Evolutionary conservation across 2,888 invertebrate genomes (phyloP).

Genomic region (Matsumyia berberina): DNA sequence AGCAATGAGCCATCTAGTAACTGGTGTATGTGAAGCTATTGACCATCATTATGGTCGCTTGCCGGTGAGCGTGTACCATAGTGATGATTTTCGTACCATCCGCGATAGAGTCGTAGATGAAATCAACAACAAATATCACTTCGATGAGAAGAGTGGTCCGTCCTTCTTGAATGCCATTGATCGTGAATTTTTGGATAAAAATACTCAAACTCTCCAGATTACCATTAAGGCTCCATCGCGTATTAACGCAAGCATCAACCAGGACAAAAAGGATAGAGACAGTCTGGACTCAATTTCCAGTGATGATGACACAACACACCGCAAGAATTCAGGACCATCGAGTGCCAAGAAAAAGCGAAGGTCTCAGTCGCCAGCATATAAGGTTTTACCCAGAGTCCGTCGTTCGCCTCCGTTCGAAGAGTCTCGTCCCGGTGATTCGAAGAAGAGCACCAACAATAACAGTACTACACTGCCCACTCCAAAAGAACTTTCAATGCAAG

Average conservation of each 20-base stretch:
- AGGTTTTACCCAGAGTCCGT: conserved; percentile 77
- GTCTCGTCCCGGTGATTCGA: conserved; percentile 35
- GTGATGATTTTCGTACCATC: conserved; percentile 88
- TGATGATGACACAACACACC: conserved; percentile 80
- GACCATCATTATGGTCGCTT: conserved; percentile 90
- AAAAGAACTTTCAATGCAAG: conserved; percentile 82
- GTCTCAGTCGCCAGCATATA: conserved; percentile 78
- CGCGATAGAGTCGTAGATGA: conserved; percentile 87
- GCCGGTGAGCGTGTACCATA: conserved; percentile 88
- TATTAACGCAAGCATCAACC: conserved; percentile 61
- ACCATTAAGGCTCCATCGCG: conserved; percentile 83
- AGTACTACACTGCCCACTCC: conserved; percentile 80
- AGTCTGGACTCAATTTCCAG: conserved; percentile 79
- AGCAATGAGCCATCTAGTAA: conserved; percentile 85
- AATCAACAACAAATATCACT: conserved; percentile 88
- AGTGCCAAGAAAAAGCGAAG: conserved; percentile 79
- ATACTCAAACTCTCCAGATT: conserved; percentile 69
- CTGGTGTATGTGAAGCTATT: conserved; percentile 88
- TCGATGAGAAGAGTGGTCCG: conserved; percentile 86
- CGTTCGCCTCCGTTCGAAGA: conserved; percentile 79
- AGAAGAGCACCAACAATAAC: conserved; percentile 28
- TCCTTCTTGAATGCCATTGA: conserved; percentile 86
- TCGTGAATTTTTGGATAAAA: conserved; percentile 81
- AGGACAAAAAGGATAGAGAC: conserved; percentile 63
- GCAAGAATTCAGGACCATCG: conserved; percentile 78